Percentiles rank a stretch among this genome's conserved stretches.
Evolutionary conservation across 2,113 vertebrate genomes (phyloP).

Genomic region (Notothenia rossii): DNA sequence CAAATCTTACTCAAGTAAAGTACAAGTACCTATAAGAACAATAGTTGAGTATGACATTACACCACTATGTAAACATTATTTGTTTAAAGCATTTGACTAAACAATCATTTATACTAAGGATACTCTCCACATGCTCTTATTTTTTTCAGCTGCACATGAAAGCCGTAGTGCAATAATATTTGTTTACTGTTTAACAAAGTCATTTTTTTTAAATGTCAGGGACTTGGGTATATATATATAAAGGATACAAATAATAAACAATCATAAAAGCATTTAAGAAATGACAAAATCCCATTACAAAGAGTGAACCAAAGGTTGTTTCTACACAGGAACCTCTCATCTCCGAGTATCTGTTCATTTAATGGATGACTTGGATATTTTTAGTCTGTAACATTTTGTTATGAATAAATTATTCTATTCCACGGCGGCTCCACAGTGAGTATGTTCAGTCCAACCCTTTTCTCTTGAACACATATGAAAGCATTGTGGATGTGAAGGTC

Average conservation of each 20-base stretch:
- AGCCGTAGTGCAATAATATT: neutral
- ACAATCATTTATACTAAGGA: neutral
- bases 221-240: neutral
- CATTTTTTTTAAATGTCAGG: neutral
- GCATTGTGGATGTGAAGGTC: constrained; percentile 9
- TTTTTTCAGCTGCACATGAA: neutral
- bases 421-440: constrained; percentile 13
- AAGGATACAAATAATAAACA: neutral
- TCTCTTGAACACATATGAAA: constrained; percentile 23
- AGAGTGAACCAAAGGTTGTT: neutral
- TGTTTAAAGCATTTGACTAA: neutral
- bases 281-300: neutral
- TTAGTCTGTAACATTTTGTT: constrained; percentile 40
- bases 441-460: constrained; percentile 4
- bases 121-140: neutral
- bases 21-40: too few species aligned
- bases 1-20: too few species aligned
- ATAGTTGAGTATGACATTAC: too few species aligned
- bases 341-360: constrained; percentile 43
- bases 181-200: neutral
- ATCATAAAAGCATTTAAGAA: neutral
- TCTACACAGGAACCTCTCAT: constrained; percentile 9
- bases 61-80: neutral
- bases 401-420: constrained; percentile 57
- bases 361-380: constrained; percentile 41